A percentile compares a stretch with the other conserved stretches of the same genome.
These are phyloP conservation scores for Vanessa atalanta DNA, from an alignment of 1,140 invertebrate species.

Conservation along the genomic window DNA sequence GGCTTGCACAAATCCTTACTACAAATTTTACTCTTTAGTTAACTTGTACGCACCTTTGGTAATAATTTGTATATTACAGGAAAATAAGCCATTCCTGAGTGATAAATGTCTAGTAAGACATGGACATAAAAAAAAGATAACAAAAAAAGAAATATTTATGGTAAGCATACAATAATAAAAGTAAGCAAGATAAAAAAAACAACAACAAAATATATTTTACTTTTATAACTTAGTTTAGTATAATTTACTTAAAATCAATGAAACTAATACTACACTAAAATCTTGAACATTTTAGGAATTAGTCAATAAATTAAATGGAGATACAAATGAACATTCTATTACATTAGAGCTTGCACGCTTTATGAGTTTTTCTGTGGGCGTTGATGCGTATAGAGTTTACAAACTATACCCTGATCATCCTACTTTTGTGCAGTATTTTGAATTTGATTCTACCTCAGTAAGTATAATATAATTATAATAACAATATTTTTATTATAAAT, in stretches of 20 bases:
- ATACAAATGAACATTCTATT: conserved; percentile 47
- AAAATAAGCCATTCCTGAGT: background rate
- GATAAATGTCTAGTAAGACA: background rate
- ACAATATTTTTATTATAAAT: too few species aligned
- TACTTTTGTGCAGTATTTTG: conserved; percentile 51
- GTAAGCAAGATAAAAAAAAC: background rate
- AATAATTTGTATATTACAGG: background rate
- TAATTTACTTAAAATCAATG: too few species aligned
- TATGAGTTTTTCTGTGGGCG: conserved; percentile 45
- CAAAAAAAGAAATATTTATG: conserved; percentile 44
- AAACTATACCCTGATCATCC: conserved; percentile 55
- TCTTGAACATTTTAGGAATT: conserved; percentile 44
- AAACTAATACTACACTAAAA: background rate
- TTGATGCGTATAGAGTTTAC: conserved; percentile 53
- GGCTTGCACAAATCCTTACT: too few species aligned
- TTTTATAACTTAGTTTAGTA: too few species aligned
- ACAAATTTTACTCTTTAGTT: too few species aligned
- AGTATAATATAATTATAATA: conserved; percentile 22
- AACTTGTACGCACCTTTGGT: too few species aligned
- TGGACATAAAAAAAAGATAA: background rate
- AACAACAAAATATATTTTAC: background rate
- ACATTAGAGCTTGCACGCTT: conserved; percentile 45
- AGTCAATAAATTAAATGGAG: conserved; percentile 39
- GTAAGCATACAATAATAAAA: conserved; percentile 23
- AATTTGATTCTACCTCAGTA: conserved; percentile 42